Evolutionary conservation across 1,140 invertebrate genomes (phyloP).

Genomic region (Galleria mellonella): DNA sequence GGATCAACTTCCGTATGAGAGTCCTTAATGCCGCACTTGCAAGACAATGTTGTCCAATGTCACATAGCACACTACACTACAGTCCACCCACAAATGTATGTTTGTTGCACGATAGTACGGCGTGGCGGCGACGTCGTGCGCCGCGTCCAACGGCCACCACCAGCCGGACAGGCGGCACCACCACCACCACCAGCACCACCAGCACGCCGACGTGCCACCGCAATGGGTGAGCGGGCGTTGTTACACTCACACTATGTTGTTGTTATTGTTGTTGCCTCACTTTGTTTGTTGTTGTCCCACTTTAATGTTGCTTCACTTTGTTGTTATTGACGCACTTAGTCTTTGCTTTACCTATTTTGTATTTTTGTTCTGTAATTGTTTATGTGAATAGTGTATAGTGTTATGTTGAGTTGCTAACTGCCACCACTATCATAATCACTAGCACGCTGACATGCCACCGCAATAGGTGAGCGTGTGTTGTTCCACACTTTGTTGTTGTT

Average conservation of each 20-base stretch:
- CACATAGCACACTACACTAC: no score
- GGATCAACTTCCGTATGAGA: no score
- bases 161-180: slow-evolving; percentile 53
- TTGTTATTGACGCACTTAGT: no score
- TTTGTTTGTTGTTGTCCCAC: slow-evolving; percentile 9
- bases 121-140: slow-evolving; percentile 66
- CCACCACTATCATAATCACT: slow-evolving; percentile 52
- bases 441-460: slow-evolving; percentile 59
- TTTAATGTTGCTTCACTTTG: no score
- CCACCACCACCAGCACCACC: slow-evolving; percentile 51
- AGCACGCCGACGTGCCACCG: slow-evolving; percentile 61
- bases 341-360: no score
- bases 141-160: slow-evolving; percentile 59
- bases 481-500: slow-evolving; percentile 6
- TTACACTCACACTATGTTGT: background rate
- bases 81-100: no score
- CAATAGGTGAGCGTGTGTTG: slow-evolving; percentile 48
- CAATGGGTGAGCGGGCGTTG: slow-evolving; percentile 51
- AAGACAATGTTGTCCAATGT: no score
- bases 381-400: no score
- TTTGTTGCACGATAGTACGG: slow-evolving; percentile 47
- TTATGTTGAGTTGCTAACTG: no score
- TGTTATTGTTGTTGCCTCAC: slow-evolving; percentile 7
- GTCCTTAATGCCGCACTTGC: no score
- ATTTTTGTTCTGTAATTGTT: no score